Percentiles rank a stretch among this genome's conserved stretches.
These are phyloP conservation scores for Hyalella azteca DNA, from an alignment of 2,888 invertebrate species.

Conservation along the genomic window DNA sequence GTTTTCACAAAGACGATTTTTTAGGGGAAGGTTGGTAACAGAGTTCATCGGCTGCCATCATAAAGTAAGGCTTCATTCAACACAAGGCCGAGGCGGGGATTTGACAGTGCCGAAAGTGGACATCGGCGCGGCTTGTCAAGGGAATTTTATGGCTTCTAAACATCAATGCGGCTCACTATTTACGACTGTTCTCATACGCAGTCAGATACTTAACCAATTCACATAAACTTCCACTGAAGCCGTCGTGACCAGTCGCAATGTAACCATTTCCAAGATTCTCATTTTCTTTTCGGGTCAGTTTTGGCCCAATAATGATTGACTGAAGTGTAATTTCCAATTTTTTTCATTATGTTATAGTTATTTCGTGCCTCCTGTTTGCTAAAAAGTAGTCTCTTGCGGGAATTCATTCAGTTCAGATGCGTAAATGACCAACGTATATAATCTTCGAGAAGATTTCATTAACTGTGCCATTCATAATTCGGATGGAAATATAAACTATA, in stretches of 20 bases:
- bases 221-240: background rate
- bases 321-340: background rate
- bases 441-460: too few species aligned
- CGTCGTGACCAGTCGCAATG: background rate
- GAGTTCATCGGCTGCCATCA: too few species aligned
- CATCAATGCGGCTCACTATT: slow-evolving; percentile 32
- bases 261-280: background rate
- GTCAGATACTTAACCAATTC: slow-evolving; percentile 37
- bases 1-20: too few species aligned
- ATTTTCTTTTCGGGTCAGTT: background rate
- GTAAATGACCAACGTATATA: too few species aligned
- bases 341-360: slow-evolving; percentile 27
- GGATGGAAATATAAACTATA: too few species aligned
- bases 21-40: too few species aligned
- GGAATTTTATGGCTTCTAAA: slow-evolving; percentile 32
- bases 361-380: slow-evolving; percentile 12
- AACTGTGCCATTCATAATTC: too few species aligned
- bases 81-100: too few species aligned
- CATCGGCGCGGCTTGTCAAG: slow-evolving; percentile 28
- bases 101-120: too few species aligned
- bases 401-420: slow-evolving; percentile 23
- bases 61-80: too few species aligned
- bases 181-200: slow-evolving; percentile 30
- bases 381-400: slow-evolving; percentile 22
- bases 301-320: background rate